Percentiles rank a stretch among this genome's conserved stretches.
Evolutionary conservation across 2,113 vertebrate species (phyloP).

Genomic region (Xiphophorus maculatus): DNA sequence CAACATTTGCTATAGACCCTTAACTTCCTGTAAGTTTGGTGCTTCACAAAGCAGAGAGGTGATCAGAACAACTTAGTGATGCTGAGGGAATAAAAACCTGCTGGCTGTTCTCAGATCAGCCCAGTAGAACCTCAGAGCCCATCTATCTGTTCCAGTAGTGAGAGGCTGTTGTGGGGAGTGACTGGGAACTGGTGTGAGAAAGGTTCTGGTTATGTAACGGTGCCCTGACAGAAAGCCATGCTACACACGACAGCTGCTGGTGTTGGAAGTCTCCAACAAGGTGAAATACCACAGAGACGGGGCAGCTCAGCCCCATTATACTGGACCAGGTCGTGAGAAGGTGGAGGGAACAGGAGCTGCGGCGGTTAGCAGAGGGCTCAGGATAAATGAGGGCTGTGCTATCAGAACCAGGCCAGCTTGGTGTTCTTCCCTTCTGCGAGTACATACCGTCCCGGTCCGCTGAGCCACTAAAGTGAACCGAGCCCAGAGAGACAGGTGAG

Average conservation of each 20-base stretch:
- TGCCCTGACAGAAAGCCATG: constrained; percentile 24
- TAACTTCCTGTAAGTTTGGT: too few relatives aligned
- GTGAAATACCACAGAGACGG: constrained; percentile 5
- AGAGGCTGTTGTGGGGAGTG: constrained; percentile 20
- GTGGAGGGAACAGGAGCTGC: neutral
- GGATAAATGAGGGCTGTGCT: constrained; percentile 3
- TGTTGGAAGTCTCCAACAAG: constrained; percentile 18
- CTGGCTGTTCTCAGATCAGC: neutral
- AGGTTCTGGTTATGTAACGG: constrained; percentile 58
- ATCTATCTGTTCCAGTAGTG: constrained; percentile 25
- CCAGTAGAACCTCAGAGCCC: constrained; percentile 23
- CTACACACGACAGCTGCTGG: constrained; percentile 19
- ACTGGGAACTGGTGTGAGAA: constrained; percentile 51
- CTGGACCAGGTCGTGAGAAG: neutral
- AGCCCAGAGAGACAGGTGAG: constrained; percentile 28
- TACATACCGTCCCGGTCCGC: constrained; percentile 61
- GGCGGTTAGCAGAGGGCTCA: neutral
- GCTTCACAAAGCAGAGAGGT: too few relatives aligned
- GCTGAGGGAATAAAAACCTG: too few relatives aligned
- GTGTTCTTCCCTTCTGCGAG: constrained; percentile 69
- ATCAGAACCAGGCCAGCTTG: constrained; percentile 23
- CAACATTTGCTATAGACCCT: too few relatives aligned
- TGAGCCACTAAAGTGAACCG: constrained; percentile 12
- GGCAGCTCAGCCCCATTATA: neutral
- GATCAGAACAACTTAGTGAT: too few relatives aligned